phyloP scores from a whole-genome alignment of 2,797 vertebrate genomes.

The Squalus acanthias region DNA sequence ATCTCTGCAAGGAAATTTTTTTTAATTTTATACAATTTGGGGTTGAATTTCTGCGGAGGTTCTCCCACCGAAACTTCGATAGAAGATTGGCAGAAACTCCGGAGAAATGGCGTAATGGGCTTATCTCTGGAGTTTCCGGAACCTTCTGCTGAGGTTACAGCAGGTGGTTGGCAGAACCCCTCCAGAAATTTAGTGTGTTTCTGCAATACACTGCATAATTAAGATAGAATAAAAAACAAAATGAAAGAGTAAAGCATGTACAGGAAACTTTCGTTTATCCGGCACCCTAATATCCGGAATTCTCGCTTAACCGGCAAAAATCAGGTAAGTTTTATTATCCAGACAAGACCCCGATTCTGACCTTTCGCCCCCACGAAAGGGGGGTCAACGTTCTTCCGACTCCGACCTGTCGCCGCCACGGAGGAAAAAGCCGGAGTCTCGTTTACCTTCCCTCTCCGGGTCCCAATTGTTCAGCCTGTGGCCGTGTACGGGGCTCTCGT shows the following conservation, averaged over 20 bases:
- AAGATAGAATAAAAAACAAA: neutral
- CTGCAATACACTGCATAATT: neutral
- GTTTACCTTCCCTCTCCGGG: too few species aligned
- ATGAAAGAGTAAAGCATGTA: neutral
- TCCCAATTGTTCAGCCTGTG: too few species aligned
- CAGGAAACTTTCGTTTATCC: too few species aligned
- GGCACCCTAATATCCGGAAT: too few species aligned
- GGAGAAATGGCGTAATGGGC: neutral
- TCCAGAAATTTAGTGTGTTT: neutral
- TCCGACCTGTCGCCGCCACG: too few species aligned
- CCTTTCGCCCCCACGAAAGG: too few species aligned
- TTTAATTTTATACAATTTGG: neutral
- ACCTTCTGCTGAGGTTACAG: neutral
- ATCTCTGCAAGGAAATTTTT: neutral
- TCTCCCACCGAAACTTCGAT: neutral
- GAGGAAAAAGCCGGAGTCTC: too few species aligned
- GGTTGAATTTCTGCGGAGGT: neutral
- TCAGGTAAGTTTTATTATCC: too few species aligned
- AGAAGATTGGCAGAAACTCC: neutral
- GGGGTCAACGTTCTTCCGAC: too few species aligned
- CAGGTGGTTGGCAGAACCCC: neutral
- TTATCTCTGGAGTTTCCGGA: neutral
- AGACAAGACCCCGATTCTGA: too few species aligned
- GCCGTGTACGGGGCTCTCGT: too few species aligned
- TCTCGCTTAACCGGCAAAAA: too few species aligned